phyloP scores from a whole-genome alignment of 2,888 invertebrate species.

The Carterocephalus palaemon region DNA sequence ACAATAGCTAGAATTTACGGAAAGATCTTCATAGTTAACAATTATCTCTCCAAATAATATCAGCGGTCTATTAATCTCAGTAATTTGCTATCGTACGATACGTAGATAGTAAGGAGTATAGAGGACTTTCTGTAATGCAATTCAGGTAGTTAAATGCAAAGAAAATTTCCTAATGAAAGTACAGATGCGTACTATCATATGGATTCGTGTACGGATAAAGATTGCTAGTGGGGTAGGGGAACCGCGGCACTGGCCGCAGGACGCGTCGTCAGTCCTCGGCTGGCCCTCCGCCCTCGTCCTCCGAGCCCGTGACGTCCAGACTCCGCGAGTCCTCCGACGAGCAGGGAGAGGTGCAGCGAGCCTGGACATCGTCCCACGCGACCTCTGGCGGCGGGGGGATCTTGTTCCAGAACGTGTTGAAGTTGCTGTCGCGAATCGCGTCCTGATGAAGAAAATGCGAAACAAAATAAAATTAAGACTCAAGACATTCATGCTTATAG shows the following conservation, averaged over 20 bases:
- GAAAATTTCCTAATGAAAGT: constrained; percentile 49
- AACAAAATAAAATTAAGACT: neutral
- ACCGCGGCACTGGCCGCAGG: constrained; percentile 76
- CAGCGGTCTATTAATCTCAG: no score
- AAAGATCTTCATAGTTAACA: constrained; percentile 10
- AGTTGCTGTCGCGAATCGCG: constrained; percentile 59
- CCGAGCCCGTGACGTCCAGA: constrained; percentile 74
- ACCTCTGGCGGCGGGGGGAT: constrained; percentile 59
- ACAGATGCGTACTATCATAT: constrained; percentile 57
- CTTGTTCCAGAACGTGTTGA: constrained; percentile 72
- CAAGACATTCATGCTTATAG: no score
- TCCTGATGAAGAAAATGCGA: no score
- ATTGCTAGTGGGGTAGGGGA: constrained; percentile 50
- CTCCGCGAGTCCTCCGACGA: constrained; percentile 73
- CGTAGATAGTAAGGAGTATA: no score
- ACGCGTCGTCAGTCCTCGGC: constrained; percentile 68
- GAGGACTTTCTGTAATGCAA: no score
- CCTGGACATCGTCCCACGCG: constrained; percentile 57
- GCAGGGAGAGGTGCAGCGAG: constrained; percentile 60
- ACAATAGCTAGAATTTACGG: constrained; percentile 12
- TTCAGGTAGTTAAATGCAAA: no score
- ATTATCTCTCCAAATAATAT: no score
- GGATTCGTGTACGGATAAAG: constrained; percentile 51
- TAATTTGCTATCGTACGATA: no score
- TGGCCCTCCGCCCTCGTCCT: constrained; percentile 65